phyloP scores from a whole-genome alignment of 1,140 invertebrate genomes.

The Drosophila sp. region DNA sequence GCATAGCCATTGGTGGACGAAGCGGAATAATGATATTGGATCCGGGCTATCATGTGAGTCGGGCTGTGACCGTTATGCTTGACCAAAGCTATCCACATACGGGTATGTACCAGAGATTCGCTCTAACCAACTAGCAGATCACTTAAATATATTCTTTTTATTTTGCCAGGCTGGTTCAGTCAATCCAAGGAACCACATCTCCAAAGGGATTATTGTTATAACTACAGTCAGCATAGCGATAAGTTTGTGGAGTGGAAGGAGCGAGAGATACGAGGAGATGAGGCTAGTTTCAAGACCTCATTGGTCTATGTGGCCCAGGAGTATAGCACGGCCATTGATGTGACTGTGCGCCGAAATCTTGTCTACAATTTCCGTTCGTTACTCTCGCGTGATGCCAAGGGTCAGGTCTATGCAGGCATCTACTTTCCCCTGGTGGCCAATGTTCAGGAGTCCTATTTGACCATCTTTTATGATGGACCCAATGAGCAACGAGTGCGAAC shows the following conservation, averaged over 20 bases:
- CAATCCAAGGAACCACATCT: slow-evolving; percentile 89
- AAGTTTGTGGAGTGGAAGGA: slow-evolving; percentile 93
- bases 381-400: slow-evolving; percentile 90
- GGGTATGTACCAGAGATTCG: slow-evolving; percentile 69
- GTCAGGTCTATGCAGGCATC: slow-evolving; percentile 90
- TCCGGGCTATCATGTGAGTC: slow-evolving; percentile 94
- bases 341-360: slow-evolving; percentile 94
- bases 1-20: slow-evolving; percentile 88
- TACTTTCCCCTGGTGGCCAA: slow-evolving; percentile 90
- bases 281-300: slow-evolving; percentile 86
- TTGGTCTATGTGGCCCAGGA: slow-evolving; percentile 91
- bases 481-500: slow-evolving; percentile 84
- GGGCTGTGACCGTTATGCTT: slow-evolving; percentile 93
- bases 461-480: slow-evolving; percentile 91
- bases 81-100: slow-evolving; percentile 94
- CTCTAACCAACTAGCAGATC: too few relatives aligned
- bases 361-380: slow-evolving; percentile 94
- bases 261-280: slow-evolving; percentile 86
- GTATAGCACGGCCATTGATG: slow-evolving; percentile 91
- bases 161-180: slow-evolving; percentile 88
- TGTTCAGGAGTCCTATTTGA: slow-evolving; percentile 87
- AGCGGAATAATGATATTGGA: slow-evolving; percentile 91
- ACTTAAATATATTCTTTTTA: neutral
- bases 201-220: slow-evolving; percentile 92
- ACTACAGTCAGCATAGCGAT: slow-evolving; percentile 86